Base-by-base conservation (phyloP, 2,888 invertebrate genomes). In the Diploptera punctata region DNA sequence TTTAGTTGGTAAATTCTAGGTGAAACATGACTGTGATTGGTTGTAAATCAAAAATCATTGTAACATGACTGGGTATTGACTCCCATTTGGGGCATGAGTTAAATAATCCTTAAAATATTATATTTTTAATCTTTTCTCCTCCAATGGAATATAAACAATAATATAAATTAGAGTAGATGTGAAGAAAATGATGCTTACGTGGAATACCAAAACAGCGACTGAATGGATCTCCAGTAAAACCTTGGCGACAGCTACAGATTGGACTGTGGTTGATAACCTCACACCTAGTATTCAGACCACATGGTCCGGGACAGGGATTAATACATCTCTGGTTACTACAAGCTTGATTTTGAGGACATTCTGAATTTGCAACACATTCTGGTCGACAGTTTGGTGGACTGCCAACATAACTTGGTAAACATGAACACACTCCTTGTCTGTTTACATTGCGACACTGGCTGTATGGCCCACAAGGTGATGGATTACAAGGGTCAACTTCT, bases 221-320 rank as follows among this genome's bases (percentile, higher is more conserved):
- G 80, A 84, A 84, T n/a, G 92, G 91, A 82, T 88, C 88, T 62
- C 92, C 92, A 52, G 88, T 86, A 78, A 87, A 90, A 38, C 87
- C 88, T 62, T 87, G 85, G 44, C 88, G 85, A 78, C 93, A 93
- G 70, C 88, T 86, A 78, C 93, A 93, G 77, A 90, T 89, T 9
- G 93, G 92, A 78, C 88, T 88, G 79, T 93, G 93, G 78, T 91
- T 91, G 3, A 91, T 88, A n/a, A 92, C 91, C 83, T 89, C 89
- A 79, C 93, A 93, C 71, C 89, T 85, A 7, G 93, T 90, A 79
- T 89, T 89, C 65, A 87, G 84, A 16, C 92, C 92, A 79, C 92
- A 92, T 26, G 90, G 87, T 73, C 91, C 91, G 9, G 88, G 86
- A 79, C 92, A 93, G n/a, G 93, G 93, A 80, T 92, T 88, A 44